These are phyloP conservation scores for Danionella dracula DNA, from an alignment of 2,797 vertebrate genomes.

Conservation along the genomic window DNA sequence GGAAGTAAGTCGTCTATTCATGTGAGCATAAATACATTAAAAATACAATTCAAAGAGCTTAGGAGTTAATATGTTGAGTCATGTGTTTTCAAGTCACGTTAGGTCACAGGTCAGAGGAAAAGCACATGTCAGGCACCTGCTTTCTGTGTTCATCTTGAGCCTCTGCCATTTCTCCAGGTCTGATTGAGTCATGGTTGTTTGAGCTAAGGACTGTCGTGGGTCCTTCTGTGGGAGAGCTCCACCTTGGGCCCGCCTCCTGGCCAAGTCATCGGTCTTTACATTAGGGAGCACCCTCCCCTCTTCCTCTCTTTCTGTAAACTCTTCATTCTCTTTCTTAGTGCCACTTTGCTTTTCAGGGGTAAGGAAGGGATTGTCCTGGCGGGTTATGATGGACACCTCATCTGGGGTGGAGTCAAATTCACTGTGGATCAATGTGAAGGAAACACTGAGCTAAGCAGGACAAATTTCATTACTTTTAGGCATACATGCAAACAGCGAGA, in stretches of 20 bases:
- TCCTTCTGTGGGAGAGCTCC: constrained; percentile 60
- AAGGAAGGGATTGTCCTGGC: constrained; percentile 64
- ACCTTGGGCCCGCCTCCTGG: constrained; percentile 66
- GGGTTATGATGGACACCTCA: constrained; percentile 57
- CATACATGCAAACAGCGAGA: not conserved
- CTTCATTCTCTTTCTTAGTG: constrained; percentile 7
- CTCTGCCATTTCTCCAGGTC: constrained; percentile 91
- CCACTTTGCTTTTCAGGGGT: constrained; percentile 31
- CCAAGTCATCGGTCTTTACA: constrained; percentile 77
- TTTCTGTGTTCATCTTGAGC: constrained; percentile 78
- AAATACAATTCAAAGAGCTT: too few species aligned
- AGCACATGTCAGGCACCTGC: constrained; percentile 71
- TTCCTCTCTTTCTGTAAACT: constrained; percentile 27
- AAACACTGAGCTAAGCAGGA: not conserved
- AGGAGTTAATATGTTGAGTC: not conserved
- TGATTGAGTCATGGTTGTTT: constrained; percentile 76
- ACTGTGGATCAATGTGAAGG: constrained; percentile 48
- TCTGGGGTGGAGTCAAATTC: constrained; percentile 54
- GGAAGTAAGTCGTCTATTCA: too few species aligned
- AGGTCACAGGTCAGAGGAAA: constrained; percentile 11
- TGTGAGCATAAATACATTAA: not conserved
- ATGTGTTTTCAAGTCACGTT: not conserved
- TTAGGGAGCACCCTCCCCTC: constrained; percentile 60
- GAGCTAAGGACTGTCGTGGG: constrained; percentile 61
- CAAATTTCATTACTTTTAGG: not conserved